Evolutionary conservation across 1,140 invertebrate genomes (phyloP), one percentile per base, ranked within the genome.

Genomic region (Panagrolaimus sp.): DNA sequence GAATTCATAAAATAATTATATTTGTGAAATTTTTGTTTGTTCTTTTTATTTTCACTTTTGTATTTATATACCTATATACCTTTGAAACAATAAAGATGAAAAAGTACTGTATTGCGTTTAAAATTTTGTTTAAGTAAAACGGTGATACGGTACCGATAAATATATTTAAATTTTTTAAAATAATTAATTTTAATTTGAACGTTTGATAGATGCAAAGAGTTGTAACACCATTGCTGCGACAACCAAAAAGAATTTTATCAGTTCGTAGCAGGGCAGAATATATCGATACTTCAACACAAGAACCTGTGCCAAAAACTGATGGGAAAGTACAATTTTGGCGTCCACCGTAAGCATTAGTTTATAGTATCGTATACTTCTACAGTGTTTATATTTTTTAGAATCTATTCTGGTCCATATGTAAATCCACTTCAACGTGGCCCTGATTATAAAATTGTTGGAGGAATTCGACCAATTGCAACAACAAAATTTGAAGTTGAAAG

Each of bases 1-100:
- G 95, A 95, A 97, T 86, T 98, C 83, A 86, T 45, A 38, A 48
- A 20, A 13, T 42, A 14, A 69, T 73, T 23, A 20, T 11, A 7
- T 51, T 16, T 27, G 71, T 70, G 23, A 13, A 5, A 1, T 31
- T 11, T 27, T 57, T 20, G 20, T 71, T 45, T 27, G n/a, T 38
- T 27, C 14, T 27, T 43, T 45, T 20, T 20, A 47, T 72, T 72
- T 38, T 31, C 63, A 63, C 45, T 65, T 27, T 57, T 48, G 69
- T 7, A 61, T 42, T 53, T 70, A 48, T 57, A n/a, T n/a, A n/a
- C n/a, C n/a, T 72, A 20, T 70, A 25, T 68, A 20, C 57, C 13
- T n/a, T 9, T 25, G 61, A 20, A 38, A 38, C 38, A 31, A 44
- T 44, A 47, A 20, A 23, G 23, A 42, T 44, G 7, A n/a, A n/a